phyloP scores from a whole-genome alignment of 2,113 vertebrate genomes.

The Elgaria multicarinata region DNA sequence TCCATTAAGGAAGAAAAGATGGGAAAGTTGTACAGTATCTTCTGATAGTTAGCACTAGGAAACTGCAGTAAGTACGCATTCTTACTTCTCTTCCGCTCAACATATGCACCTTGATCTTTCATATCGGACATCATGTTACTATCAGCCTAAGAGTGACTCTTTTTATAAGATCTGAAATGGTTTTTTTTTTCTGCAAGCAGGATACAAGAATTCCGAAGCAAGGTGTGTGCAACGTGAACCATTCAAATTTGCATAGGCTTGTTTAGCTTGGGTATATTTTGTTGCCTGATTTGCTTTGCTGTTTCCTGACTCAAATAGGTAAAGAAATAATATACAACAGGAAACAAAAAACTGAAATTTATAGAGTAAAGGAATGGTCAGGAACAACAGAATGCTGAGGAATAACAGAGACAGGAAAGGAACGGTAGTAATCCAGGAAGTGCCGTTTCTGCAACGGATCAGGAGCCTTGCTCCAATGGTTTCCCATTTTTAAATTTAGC shows the following conservation, averaged over 20 bases:
- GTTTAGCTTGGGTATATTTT: neutral
- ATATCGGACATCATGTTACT: neutral
- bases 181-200: neutral
- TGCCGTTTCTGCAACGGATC: too few species aligned
- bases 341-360: neutral
- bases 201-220: neutral
- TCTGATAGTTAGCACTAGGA: too few species aligned
- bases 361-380: neutral
- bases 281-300: neutral
- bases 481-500: neutral
- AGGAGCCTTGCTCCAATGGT: neutral
- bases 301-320: neutral
- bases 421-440: neutral
- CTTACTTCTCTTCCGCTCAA: neutral
- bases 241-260: neutral
- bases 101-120: neutral
- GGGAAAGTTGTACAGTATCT: too few species aligned
- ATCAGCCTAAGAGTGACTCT: neutral
- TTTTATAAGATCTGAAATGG: neutral
- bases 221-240: neutral
- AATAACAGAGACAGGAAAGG: neutral
- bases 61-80: too few species aligned
- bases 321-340: neutral
- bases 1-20: too few species aligned
- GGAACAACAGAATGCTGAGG: neutral